These are phyloP conservation scores for Phengaris alcon DNA, from an alignment of 2,888 invertebrate genomes.

Conservation along the genomic window DNA sequence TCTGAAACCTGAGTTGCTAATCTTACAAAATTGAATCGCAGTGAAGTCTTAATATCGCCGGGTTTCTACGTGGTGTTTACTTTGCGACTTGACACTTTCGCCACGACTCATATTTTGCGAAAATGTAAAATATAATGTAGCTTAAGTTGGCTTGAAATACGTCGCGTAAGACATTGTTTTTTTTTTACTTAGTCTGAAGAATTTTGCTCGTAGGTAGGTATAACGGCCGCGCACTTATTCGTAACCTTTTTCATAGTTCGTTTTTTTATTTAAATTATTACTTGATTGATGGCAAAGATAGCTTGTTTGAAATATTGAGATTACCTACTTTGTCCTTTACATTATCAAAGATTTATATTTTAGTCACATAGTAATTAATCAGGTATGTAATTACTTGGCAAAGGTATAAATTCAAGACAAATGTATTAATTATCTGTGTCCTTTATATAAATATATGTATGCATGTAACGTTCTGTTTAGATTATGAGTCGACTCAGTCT, in stretches of 20 bases:
- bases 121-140: conserved; percentile 4
- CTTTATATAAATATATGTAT: too few species aligned
- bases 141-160: neutral
- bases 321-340: neutral
- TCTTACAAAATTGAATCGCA: conserved; percentile 18
- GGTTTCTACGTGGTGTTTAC: conserved; percentile 8
- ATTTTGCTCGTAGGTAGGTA: too few species aligned
- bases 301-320: too few species aligned
- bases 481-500: conserved; percentile 72
- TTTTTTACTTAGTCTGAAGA: neutral
- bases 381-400: too few species aligned
- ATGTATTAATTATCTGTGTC: too few species aligned
- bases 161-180: neutral
- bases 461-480: conserved; percentile 42
- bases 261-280: too few species aligned
- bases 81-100: conserved; percentile 14
- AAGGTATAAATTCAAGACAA: too few species aligned
- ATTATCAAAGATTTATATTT: too few species aligned
- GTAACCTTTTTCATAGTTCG: neutral
- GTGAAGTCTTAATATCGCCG: conserved; percentile 1
- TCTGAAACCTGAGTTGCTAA: neutral
- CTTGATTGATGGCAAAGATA: too few species aligned
- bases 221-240: neutral
- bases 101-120: conserved; percentile 23
- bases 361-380: too few species aligned